Evolutionary conservation across 2,797 vertebrate genomes (phyloP), one percentile per base, ranked within the genome.

Genomic region (Spinus pinus): DNA sequence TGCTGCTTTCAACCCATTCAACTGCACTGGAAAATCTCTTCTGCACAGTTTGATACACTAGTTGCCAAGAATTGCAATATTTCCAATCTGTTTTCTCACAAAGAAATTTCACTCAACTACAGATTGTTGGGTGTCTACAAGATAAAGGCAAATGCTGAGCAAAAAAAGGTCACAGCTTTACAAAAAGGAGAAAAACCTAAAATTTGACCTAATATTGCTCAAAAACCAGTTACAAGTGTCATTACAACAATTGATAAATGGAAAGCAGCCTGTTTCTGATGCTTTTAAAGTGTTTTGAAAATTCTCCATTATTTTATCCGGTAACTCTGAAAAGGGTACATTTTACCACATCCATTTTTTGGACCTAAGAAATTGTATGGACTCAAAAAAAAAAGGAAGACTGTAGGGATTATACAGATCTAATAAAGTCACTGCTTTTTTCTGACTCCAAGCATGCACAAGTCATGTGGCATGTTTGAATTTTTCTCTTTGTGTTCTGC

Each of bases 1-100:
- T 84, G 58, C 57, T 69, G 65, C 81, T 88, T 94, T 92, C 88
- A 71, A 81, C 9, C 21, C 69, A 77, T 69, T 87, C 39, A 87
- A 27, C 21, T 67, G 64, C 67, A 83, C 62, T 65, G 31, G 65
- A 91, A 96, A 95, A 88, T 78, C 70, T 91, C 86, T 93, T 61
- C 47, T 91, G 77, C 86, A 96, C 75, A 87, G 62, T 95, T 95
- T 96, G 94, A 92, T 71, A 86, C n/a, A n/a, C 53, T 64, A 84
- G 65, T 53, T 95, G 83, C 77, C 57, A 93, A 74, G 73, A 96
- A 94, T 5, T 50, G 64, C 64, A 72, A 82, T 81, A 86, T 85
- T 90, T 67, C 78, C 67, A 56, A 64, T 35, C 54, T 64, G 57
- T 62, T 90, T 60, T 71, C 69, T 85, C 86, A 79, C 78, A 87